A percentile compares a stretch with the other conserved stretches of the same genome.
Evolutionary conservation across 2,797 vertebrate species (phyloP).

Genomic region (Erpetoichthys calabaricus): DNA sequence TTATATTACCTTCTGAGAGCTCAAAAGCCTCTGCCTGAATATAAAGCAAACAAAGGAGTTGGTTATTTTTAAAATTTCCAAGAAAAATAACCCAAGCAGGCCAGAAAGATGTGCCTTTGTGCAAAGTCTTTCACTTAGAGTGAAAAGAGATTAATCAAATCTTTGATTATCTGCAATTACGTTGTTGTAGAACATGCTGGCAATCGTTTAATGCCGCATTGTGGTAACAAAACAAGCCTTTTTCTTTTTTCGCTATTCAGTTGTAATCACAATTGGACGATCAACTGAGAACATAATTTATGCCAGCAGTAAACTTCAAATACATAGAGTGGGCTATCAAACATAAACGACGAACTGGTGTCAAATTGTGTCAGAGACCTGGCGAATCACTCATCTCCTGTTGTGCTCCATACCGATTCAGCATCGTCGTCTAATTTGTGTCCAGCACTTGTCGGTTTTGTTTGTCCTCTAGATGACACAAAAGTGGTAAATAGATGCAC

Average conservation of each 20-base stretch:
- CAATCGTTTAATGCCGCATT: neutral
- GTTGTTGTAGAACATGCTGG: neutral
- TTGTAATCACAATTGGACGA: no score
- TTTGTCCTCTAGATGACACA: neutral
- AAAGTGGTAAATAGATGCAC: conserved; percentile 1
- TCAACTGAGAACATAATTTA: neutral
- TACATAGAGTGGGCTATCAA: neutral
- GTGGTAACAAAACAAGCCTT: neutral
- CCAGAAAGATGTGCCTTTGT: no score
- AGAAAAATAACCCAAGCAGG: no score
- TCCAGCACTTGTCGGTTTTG: neutral
- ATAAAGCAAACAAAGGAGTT: no score
- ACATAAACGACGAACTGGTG: neutral
- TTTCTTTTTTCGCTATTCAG: neutral
- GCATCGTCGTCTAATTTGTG: neutral
- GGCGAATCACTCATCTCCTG: neutral
- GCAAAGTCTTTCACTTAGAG: no score
- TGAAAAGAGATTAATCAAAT: neutral
- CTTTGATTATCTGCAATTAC: neutral
- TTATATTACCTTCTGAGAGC: no score
- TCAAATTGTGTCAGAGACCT: neutral
- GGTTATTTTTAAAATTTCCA: no score
- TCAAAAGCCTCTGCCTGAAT: no score
- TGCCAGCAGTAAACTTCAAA: neutral
- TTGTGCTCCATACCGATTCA: neutral